phyloP scores from a whole-genome alignment of 2,888 invertebrate genomes.

The Acronicta psi region DNA sequence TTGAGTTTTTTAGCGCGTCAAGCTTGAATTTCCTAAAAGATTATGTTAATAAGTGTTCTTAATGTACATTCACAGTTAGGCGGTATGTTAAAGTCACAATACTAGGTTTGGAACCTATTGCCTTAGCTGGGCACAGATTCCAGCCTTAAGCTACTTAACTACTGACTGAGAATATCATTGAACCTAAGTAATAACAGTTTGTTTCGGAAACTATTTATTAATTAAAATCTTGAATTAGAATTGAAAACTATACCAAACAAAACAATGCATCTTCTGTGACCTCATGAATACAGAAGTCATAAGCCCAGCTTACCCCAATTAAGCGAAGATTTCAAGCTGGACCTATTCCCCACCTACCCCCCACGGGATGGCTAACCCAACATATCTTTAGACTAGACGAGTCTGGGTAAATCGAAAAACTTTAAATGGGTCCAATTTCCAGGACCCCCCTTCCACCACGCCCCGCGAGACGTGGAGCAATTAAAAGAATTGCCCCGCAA shows the following conservation, averaged over 20 bases:
- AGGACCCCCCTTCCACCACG: constrained; percentile 43
- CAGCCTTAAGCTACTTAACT: too few species aligned
- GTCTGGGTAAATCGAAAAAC: constrained; percentile 84
- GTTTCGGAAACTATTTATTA: too few species aligned
- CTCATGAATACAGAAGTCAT: constrained; percentile 30
- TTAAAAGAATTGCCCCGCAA: constrained; percentile 81
- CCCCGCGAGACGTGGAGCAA: constrained; percentile 78
- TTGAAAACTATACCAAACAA: not conserved
- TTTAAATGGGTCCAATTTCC: constrained; percentile 82
- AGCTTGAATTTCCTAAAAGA: too few species aligned
- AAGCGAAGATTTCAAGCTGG: constrained; percentile 25
- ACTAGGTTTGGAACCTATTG: too few species aligned
- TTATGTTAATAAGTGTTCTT: too few species aligned
- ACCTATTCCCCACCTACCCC: constrained; percentile 27
- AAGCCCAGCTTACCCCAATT: constrained; percentile 24
- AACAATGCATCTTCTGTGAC: constrained; percentile 4
- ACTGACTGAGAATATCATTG: too few species aligned
- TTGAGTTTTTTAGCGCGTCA: too few species aligned
- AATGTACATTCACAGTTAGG: too few species aligned
- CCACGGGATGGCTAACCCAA: constrained; percentile 55
- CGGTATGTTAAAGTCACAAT: too few species aligned
- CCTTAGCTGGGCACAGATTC: too few species aligned
- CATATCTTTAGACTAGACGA: constrained; percentile 66
- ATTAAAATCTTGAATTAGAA: not conserved
- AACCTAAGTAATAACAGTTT: too few species aligned